Evolutionary conservation across 2,888 invertebrate species (phyloP), one percentile per base, ranked within the genome.

Genomic region (Sphaerophoria rueppellii): DNA sequence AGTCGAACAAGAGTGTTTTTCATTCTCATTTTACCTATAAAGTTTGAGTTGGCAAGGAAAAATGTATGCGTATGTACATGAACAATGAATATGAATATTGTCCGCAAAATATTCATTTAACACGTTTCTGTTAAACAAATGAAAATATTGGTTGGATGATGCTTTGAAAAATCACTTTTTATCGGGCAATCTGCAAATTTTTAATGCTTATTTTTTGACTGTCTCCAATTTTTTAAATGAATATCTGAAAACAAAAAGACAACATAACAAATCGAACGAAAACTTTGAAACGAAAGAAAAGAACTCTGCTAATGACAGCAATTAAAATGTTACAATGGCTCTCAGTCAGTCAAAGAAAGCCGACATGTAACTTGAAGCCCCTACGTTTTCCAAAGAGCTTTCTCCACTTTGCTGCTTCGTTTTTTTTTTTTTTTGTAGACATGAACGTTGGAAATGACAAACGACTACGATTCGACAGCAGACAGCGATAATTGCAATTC

Each of bases 401-500:
- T 40, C 24, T 12, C 9, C 40, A 40, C 11, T 11, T 24, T 4
- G 12, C 14, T 35, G 14, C 43, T 43, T 57, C 4, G 4, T 16
- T 7, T 7, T 50, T 16, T 50, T 11, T 40, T 4, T 6, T 14
- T 50, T 24, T 6, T 14, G 16, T 24, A 12, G 6, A 58, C 16
- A 9, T 12, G 12, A 40, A 58, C 52, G 24, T 16, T 6, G 6
- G 16, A 6, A 9, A 50, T 24, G 50, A 52, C 11, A 9, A 9
- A 24, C 52, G 52, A 52, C 16, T 14, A 46, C 55, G n/a, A 48
- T 14, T 43, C 60, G 55, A 57, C 57, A 63, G 71, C n/a, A 71
- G 77, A 77, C 71, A 71, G 50, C 65, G 65, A 78, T 78, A 72
- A 78, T 78, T 72, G 71, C 63, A 34, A 65, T 65, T 78, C 65